Conservation (phyloP, 2,888 invertebrate species). For the Cinara cedri region DNA sequence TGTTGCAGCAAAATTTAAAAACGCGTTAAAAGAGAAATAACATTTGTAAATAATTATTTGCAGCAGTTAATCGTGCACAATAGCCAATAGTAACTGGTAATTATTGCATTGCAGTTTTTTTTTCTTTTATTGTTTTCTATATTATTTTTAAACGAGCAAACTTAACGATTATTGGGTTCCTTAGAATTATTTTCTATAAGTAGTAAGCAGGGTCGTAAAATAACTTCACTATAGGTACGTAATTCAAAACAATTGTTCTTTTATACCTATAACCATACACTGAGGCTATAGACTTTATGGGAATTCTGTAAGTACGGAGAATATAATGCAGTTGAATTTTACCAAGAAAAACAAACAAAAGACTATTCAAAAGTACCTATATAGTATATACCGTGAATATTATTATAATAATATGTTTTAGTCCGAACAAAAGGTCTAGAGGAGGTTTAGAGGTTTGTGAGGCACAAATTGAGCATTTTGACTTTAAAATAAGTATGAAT, state of each 20-base stretch:
- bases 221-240: not conserved
- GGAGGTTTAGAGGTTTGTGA: no score
- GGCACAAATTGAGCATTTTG: not conserved
- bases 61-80: not conserved
- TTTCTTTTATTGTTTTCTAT: not conserved
- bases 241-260: constrained; percentile 27
- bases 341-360: constrained; percentile 37
- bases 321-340: constrained; percentile 4
- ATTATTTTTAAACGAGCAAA: constrained; percentile 1
- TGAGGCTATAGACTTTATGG: not conserved
- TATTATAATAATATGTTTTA: not conserved
- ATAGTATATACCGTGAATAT: not conserved
- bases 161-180: constrained; percentile 32
- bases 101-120: not conserved
- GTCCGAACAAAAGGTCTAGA: constrained; percentile 15
- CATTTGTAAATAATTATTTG: no score
- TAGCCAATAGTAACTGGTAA: no score
- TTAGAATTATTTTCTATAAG: not conserved
- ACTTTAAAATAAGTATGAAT: not conserved
- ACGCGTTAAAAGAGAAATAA: no score
- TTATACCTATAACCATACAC: not conserved
- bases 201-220: constrained; percentile 32
- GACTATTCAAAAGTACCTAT: constrained; percentile 23
- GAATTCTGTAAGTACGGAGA: not conserved
- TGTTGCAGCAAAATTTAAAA: no score